Conservation (phyloP, 2,888 invertebrate genomes). For the Theretra japonica region DNA sequence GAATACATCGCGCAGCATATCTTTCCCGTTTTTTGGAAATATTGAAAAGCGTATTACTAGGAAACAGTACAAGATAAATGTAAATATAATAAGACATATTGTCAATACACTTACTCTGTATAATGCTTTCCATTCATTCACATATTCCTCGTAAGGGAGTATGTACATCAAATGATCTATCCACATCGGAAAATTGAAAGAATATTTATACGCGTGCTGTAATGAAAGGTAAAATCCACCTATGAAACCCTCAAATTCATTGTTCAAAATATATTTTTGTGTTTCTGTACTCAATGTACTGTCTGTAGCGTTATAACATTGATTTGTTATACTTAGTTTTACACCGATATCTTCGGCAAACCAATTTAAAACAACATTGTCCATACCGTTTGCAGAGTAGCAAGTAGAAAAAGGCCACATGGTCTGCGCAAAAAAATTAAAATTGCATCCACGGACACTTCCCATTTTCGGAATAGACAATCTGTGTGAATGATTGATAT, state of each 20-base stretch:
- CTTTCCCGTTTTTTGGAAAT: conserved; percentile 41
- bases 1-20: conserved; percentile 44
- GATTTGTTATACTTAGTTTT: no score
- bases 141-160: conserved; percentile 37
- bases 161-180: conserved; percentile 38
- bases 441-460: conserved; percentile 35
- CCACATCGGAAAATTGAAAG: conserved; percentile 43
- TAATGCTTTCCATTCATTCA: conserved; percentile 42
- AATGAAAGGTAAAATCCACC: conserved; percentile 43
- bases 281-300: no score
- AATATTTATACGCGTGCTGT: conserved; percentile 31
- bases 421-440: conserved; percentile 45
- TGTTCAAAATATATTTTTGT: conserved; percentile 13
- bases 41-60: conserved; percentile 39
- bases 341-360: conserved; percentile 38
- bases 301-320: no score
- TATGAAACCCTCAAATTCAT: conserved; percentile 50
- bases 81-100: conserved; percentile 28
- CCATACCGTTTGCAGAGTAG: conserved; percentile 44
- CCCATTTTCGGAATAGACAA: not conserved
- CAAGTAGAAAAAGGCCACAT: conserved; percentile 35
- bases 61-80: conserved; percentile 45
- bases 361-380: conserved; percentile 45
- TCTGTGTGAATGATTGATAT: conserved; percentile 12
- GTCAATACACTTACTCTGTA: conserved; percentile 28